These are phyloP conservation scores for Glaucidium brasilianum DNA, from an alignment of 2,113 vertebrate species.

Conservation along the genomic window DNA sequence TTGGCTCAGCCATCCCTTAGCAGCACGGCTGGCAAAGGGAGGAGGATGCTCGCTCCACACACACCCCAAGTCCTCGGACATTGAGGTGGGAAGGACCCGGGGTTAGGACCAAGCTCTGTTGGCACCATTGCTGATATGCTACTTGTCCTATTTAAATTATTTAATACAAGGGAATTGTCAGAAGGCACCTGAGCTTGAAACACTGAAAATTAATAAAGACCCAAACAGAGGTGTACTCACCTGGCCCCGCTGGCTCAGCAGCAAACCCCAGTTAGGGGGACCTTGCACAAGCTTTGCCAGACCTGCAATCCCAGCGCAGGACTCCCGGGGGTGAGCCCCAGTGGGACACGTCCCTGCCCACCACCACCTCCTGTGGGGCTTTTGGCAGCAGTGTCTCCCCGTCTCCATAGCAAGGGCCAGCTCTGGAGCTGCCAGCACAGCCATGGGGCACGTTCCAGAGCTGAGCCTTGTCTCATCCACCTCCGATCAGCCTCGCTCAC, in stretches of 20 bases:
- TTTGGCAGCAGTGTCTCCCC: not conserved
- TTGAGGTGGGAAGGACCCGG: not conserved
- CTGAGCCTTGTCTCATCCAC: not conserved
- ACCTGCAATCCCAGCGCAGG: not conserved
- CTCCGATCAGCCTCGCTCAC: not conserved
- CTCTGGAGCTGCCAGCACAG: not conserved
- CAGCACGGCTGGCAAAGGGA: not conserved
- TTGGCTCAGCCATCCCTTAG: not conserved
- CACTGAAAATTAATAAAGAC: not conserved
- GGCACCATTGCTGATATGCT: not conserved
- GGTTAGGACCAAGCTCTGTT: not conserved
- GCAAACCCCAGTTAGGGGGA: not conserved
- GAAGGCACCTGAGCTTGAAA: not conserved
- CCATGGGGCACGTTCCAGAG: too few relatives aligned
- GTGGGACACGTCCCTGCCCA: not conserved
- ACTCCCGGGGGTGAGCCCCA: too few relatives aligned
- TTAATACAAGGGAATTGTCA: not conserved
- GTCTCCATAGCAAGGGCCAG: not conserved
- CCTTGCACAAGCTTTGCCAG: not conserved
- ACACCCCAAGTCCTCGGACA: fast-evolving
- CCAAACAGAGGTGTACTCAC: not conserved
- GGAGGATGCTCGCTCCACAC: not conserved
- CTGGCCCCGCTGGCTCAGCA: not conserved
- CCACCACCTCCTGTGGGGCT: fast-evolving
- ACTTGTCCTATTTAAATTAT: not conserved